Evolutionary conservation across 2,888 invertebrate genomes (phyloP).

Genomic region (Brenthis ino): DNA sequence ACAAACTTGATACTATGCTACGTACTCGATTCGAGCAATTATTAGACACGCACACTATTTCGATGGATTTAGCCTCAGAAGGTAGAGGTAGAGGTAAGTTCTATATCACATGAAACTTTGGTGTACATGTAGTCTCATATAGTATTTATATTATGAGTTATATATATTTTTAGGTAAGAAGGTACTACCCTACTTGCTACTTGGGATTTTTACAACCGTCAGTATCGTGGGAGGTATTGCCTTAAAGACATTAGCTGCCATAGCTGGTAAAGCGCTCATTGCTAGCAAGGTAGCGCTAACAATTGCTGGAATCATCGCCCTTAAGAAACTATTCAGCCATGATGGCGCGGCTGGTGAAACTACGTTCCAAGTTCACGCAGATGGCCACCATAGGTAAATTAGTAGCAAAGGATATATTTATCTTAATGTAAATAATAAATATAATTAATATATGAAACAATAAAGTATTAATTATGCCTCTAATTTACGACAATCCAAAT

Average conservation of each 20-base stretch:
- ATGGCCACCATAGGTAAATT: constrained; percentile 84
- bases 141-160: neutral
- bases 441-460: neutral
- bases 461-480: neutral
- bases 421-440: neutral
- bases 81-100: constrained; percentile 76
- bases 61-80: constrained; percentile 82
- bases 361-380: constrained; percentile 86
- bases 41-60: constrained; percentile 84
- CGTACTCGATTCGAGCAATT: constrained; percentile 82
- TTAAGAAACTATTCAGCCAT: constrained; percentile 88
- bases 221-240: constrained; percentile 87
- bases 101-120: neutral
- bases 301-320: constrained; percentile 86
- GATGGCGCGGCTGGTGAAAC: constrained; percentile 84
- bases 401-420: neutral
- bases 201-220: constrained; percentile 84
- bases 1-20: constrained; percentile 79
- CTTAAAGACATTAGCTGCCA: constrained; percentile 86
- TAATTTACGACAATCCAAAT: neutral
- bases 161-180: constrained; percentile 70
- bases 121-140: no score
- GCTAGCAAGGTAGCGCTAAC: constrained; percentile 88
- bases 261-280: constrained; percentile 87
- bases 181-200: constrained; percentile 81